Percentiles rank a stretch among this genome's conserved stretches.
These are phyloP conservation scores for Prenolepis imparis DNA, from an alignment of 2,888 invertebrate species.

Conservation along the genomic window DNA sequence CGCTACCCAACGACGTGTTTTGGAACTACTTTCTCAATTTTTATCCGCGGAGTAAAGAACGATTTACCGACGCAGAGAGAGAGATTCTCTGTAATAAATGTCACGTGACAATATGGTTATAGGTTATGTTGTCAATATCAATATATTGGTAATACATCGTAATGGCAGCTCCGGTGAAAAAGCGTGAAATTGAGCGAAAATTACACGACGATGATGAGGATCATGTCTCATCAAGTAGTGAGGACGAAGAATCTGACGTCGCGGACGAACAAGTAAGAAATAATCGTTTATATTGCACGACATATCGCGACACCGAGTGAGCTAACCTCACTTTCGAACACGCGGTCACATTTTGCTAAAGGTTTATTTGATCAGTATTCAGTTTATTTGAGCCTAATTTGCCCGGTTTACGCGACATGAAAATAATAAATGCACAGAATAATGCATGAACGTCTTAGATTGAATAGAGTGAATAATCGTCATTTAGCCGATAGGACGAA, in stretches of 20 bases:
- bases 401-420: neutral
- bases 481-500: neutral
- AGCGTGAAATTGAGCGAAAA: constrained; percentile 79
- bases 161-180: constrained; percentile 84
- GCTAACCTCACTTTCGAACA: constrained; percentile 69
- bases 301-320: neutral
- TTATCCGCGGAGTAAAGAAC: neutral
- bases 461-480: neutral
- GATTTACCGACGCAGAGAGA: neutral
- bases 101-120: too few relatives aligned
- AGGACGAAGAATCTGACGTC: constrained; percentile 76
- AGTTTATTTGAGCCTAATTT: neutral
- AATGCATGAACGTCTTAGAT: neutral
- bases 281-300: neutral
- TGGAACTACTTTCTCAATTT: neutral
- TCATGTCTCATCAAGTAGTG: constrained; percentile 74
- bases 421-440: neutral
- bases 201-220: constrained; percentile 76
- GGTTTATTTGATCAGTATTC: neutral
- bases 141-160: constrained; percentile 43
- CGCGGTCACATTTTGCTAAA: constrained; percentile 56
- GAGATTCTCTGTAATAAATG: neutral
- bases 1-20: neutral
- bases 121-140: neutral
- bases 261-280: constrained; percentile 75